phyloP scores from a whole-genome alignment of 2,113 vertebrate species.

The Sitta europaea region DNA sequence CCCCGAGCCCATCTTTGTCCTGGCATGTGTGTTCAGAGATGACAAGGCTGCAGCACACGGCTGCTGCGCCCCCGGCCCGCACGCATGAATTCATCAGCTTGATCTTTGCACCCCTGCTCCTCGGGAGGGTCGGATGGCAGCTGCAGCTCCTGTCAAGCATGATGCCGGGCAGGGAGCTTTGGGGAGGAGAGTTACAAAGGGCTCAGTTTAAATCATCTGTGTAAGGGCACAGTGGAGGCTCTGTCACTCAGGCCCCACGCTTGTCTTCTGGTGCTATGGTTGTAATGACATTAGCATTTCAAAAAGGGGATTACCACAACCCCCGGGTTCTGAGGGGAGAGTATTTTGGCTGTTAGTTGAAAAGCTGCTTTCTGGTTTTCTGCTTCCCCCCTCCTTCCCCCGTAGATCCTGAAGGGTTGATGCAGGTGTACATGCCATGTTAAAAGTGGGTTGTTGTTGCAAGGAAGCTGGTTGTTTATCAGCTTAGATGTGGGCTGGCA shows the following conservation, averaged over 20 bases:
- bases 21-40: accelerated
- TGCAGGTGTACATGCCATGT: neutral
- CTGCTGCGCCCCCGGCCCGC: neutral
- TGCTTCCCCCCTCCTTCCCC: too few relatives aligned
- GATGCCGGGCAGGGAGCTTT: neutral
- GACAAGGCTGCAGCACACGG: accelerated
- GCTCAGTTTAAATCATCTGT: conserved; percentile 34
- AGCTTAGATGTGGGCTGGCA: neutral
- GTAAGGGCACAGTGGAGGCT: conserved; percentile 4
- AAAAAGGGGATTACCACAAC: conserved; percentile 54
- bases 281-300: conserved; percentile 68
- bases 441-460: neutral
- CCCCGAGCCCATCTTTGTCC: neutral
- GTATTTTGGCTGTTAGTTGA: neutral
- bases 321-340: neutral
- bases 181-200: conserved; percentile 4
- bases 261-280: conserved; percentile 40
- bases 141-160: conserved; percentile 36
- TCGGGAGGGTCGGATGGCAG: neutral
- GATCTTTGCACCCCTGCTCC: conserved; percentile 24
- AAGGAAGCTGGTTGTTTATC: neutral
- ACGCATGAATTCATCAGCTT: neutral
- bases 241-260: conserved; percentile 11
- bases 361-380: conserved; percentile 19
- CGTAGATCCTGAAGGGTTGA: neutral